Evolutionary conservation across 1,140 invertebrate genomes (phyloP).

Genomic region (Hyles vespertilio): DNA sequence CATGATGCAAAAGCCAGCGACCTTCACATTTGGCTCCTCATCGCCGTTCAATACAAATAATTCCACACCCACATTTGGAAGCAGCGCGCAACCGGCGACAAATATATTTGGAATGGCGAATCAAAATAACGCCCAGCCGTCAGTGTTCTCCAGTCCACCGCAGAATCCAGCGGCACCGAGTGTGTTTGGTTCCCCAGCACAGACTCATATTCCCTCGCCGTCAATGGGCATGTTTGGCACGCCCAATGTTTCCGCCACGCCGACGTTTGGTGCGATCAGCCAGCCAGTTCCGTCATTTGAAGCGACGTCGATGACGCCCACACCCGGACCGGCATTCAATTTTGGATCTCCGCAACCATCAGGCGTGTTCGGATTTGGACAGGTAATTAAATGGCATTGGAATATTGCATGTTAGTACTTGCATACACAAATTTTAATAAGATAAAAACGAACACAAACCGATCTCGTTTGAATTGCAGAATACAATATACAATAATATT

Average conservation of each 20-base stretch:
- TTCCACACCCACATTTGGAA: slow-evolving; percentile 13
- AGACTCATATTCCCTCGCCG: slow-evolving; percentile 24
- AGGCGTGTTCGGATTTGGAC: slow-evolving; percentile 50
- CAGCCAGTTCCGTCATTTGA: slow-evolving; percentile 38
- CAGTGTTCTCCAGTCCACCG: slow-evolving; percentile 31
- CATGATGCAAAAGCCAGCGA: slow-evolving; percentile 24
- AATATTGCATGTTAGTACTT: too few species aligned
- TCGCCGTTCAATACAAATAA: slow-evolving; percentile 10
- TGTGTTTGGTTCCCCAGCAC: slow-evolving; percentile 38
- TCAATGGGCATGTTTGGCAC: slow-evolving; percentile 41
- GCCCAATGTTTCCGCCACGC: slow-evolving; percentile 23
- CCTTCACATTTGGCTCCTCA: slow-evolving; percentile 30
- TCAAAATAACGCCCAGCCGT: slow-evolving; percentile 5
- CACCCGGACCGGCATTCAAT: slow-evolving; percentile 38
- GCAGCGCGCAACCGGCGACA: slow-evolving; percentile 5
- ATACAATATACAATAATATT: too few species aligned
- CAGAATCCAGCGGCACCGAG: slow-evolving; percentile 25
- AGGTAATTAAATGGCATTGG: slow-evolving; percentile 28
- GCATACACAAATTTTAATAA: too few species aligned
- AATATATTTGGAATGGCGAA: slow-evolving; percentile 9
- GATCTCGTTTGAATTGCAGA: too few species aligned
- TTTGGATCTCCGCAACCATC: slow-evolving; percentile 34
- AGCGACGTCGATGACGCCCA: slow-evolving; percentile 22
- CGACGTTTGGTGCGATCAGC: slow-evolving; percentile 39
- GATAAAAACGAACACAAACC: too few species aligned